Evolutionary conservation across 1,140 invertebrate species (phyloP), one percentile per base, ranked within the genome.

Genomic region (Sminthurides bifidus): DNA sequence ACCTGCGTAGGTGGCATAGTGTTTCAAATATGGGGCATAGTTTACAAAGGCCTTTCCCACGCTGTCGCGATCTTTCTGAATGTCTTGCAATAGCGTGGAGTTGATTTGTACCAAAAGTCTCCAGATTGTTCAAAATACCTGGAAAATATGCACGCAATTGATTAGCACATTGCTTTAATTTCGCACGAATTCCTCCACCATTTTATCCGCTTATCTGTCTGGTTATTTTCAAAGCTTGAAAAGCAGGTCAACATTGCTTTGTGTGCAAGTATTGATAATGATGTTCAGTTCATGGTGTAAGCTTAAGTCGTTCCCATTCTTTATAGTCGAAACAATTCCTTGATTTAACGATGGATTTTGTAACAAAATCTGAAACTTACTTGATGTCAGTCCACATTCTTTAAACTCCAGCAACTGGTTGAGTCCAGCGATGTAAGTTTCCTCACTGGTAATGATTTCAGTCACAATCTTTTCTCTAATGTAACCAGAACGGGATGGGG

Each of bases 1-100:
- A n/a, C 50, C 54, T 6, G 62, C 62, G 45, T 64, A 64, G 4
- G 59, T 52, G 10, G 62, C 60, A 50, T 64, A 64, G 23, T 58
- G 44, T 35, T 64, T 64, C 35, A 56, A 56, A 41, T 57, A 61
- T 2, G 62, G 62, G n/a, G 58, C 59, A 50, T 61, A 64, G 31
- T 60, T 56, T 12, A 49, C 21, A 40, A 64, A 64, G 1, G 62
- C 50, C 29, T 59, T 46, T 0, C 59, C 55, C 5, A 64, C 44
- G 40, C 54, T 58, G 6, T 40, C 50, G 17, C 14, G n/a, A 27
- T 23, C 23, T 40, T 6, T 4, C 37, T 57, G 41, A 15, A 57
- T 10, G 14, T 52, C 55, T 33, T 57, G 38, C 21, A 57, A 29
- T 19, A 61, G 24, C 31, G 54, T 52, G 14, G 38, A 21, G 30